Base-by-base conservation (phyloP, 1,140 invertebrate species). In the Saccostrea echinata region DNA sequence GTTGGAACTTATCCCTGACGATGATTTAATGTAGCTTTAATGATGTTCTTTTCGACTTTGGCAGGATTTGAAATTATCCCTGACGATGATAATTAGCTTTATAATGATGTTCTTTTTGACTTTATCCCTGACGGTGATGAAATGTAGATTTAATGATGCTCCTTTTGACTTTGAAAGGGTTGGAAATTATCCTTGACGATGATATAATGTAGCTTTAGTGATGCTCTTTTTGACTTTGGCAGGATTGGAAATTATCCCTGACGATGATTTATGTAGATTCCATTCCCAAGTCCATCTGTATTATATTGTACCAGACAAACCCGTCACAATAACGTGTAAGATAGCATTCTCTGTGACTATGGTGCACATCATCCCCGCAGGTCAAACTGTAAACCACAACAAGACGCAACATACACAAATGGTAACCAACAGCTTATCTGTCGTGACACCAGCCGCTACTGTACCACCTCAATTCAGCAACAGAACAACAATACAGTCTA, bases 231-330 rank as follows among this genome's bases (percentile, higher is more conserved):
- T 76, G 24, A 30, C 27, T 33, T 76, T 76, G 27, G 27, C 68
- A 76, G 68, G 30, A 8, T 30, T 13, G 18, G 68, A 76, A 30
- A 76, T 16, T 9, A 76, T 76, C 27, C 68, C 68, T 76, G 27
- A 76, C 33, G 30, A 76, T 30, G 68, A 76, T 76, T 27, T 76
- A 16, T 76, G 68, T 27, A 76, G 68, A 76, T 76, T 76, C 30
- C 68, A 76, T 76, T 76, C 68, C 68, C 24, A 27, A 33, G 9
- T 30, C 11, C 68, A 30, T 76, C 68, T 76, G 27, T 76, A 76
- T 76, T 76, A 30, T 27, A 76, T 27, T 16, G 27, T 33, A 27
- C 68, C 68, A 33, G 27, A 33, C 16, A 76, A 30, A 30, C 68
- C 24, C 18, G 68, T 76, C 11, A 76, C 27, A 76, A 27, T 76